Percentiles rank a stretch among this genome's conserved stretches.
Evolutionary conservation across 2,888 invertebrate species (phyloP).

Genomic region (Xylocampa areola): DNA sequence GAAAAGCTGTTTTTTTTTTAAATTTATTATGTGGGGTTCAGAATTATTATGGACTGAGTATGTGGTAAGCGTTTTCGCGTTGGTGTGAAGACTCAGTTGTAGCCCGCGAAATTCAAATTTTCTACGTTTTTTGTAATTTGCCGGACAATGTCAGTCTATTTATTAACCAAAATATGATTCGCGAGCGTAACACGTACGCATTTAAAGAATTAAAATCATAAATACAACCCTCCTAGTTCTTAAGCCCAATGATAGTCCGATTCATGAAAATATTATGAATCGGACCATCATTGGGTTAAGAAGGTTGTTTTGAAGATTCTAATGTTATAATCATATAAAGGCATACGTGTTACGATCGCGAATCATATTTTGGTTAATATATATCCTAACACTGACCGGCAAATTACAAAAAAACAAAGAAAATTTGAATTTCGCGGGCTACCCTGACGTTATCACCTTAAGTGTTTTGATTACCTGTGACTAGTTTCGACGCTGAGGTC

Average conservation of each 20-base stretch:
- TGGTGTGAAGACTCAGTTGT: conserved; percentile 27
- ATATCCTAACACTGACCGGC: conserved; percentile 23
- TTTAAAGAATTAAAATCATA: conserved; percentile 25
- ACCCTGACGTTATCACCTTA: conserved; percentile 22
- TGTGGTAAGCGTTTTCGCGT: conserved; percentile 27
- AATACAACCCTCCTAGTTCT: conserved; percentile 27
- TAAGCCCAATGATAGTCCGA: conserved; percentile 25
- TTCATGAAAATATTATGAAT: conserved; percentile 23
- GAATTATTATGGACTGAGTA: conserved; percentile 29
- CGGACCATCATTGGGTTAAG: conserved; percentile 30
- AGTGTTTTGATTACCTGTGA: conserved; percentile 30
- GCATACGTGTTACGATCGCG: conserved; percentile 29
- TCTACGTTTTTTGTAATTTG: conserved; percentile 28
- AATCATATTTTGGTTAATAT: conserved; percentile 29
- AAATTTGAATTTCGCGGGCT: conserved; percentile 19
- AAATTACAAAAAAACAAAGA: conserved; percentile 24
- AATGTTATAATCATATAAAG: conserved; percentile 29
- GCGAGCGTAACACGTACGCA: conserved; percentile 28
- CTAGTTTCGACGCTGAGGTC: conserved; percentile 31
- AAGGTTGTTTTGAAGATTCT: conserved; percentile 30
- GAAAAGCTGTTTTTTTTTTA: conserved; percentile 31
- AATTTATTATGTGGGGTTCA: conserved; percentile 32
- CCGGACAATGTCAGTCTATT: conserved; percentile 28
- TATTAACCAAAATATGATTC: conserved; percentile 28
- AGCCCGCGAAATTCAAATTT: conserved; percentile 28